phyloP scores from a whole-genome alignment of 2,888 invertebrate genomes.

The Pollenia angustigena region DNA sequence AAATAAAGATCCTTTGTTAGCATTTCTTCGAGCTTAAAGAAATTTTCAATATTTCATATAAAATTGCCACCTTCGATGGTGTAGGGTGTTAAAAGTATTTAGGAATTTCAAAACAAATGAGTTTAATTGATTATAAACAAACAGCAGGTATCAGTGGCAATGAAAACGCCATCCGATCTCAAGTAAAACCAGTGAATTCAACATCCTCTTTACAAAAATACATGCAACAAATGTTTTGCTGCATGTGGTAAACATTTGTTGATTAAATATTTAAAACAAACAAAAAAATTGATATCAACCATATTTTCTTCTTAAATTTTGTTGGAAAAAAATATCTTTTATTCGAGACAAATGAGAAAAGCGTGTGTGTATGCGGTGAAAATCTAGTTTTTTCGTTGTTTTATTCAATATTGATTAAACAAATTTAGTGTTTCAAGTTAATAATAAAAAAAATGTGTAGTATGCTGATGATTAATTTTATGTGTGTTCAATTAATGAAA shows the following conservation, averaged over 20 bases:
- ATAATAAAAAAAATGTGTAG: slow-evolving; percentile 38
- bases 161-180: slow-evolving; percentile 17
- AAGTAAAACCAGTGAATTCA: slow-evolving; percentile 11
- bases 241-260: slow-evolving; percentile 58
- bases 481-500: slow-evolving; percentile 66
- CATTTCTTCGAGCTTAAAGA: too few species aligned
- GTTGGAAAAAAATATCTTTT: background rate
- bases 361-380: background rate
- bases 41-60: too few species aligned
- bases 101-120: background rate
- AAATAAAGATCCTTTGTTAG: too few species aligned
- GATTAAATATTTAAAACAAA: slow-evolving; percentile 3
- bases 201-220: slow-evolving; percentile 13
- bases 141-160: slow-evolving; percentile 35
- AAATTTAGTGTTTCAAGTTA: slow-evolving; percentile 36
- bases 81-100: background rate
- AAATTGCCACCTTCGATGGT: too few species aligned
- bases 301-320: slow-evolving; percentile 37
- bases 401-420: slow-evolving; percentile 26
- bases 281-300: slow-evolving; percentile 29
- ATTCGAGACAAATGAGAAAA: background rate
- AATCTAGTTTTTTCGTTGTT: slow-evolving; percentile 46
- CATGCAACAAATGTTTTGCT: background rate
- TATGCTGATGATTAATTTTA: slow-evolving; percentile 56
- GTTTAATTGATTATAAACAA: slow-evolving; percentile 51